A percentile compares a stretch with the other conserved stretches of the same genome.
Evolutionary conservation across 2,797 vertebrate species (phyloP).

Genomic region (Chloroceryle amazona): DNA sequence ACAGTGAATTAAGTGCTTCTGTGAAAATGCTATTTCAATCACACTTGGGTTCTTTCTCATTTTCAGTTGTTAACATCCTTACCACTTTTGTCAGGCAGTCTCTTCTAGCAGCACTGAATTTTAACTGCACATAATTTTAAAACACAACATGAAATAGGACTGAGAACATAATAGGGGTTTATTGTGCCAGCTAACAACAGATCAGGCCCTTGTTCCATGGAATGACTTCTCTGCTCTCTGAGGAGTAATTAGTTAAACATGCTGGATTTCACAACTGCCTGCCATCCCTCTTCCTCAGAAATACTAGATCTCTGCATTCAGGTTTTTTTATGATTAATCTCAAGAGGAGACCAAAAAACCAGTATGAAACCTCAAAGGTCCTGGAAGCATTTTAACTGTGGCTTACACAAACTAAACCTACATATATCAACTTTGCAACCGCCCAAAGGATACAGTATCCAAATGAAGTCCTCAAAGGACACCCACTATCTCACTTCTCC

Average conservation of each 20-base stretch:
- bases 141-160: background rate
- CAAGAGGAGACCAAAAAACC: background rate
- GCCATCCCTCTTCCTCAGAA: background rate
- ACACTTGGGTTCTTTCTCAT: conserved; percentile 14
- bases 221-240: background rate
- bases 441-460: background rate
- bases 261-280: background rate
- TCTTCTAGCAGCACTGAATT: background rate
- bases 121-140: conserved; percentile 11
- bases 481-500: background rate
- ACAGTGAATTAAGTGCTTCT: background rate
- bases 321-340: background rate
- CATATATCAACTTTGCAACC: background rate
- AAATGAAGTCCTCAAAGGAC: background rate
- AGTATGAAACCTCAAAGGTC: background rate
- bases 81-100: background rate
- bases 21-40: conserved; percentile 49
- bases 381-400: background rate
- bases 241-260: background rate
- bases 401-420: background rate
- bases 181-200: background rate
- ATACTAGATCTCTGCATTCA: background rate
- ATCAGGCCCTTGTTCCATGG: background rate
- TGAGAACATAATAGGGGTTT: background rate
- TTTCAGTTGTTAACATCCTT: conserved; percentile 31